Evolutionary conservation across 2,113 vertebrate genomes (phyloP).

Genomic region (Girardinichthys multiradiatus): DNA sequence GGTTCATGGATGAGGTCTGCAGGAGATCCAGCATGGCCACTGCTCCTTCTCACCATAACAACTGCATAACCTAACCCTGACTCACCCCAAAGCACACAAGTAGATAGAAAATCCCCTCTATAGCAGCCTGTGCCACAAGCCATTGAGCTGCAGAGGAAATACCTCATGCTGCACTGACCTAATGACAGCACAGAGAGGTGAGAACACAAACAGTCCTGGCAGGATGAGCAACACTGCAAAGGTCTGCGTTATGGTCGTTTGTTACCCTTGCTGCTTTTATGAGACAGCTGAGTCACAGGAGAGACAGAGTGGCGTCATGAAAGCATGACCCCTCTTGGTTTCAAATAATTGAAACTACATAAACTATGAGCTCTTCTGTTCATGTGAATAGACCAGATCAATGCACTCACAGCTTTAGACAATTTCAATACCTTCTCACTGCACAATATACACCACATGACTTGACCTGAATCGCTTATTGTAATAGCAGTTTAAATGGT

Average conservation of each 20-base stretch:
- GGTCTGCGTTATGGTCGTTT: neutral
- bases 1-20: slow-evolving; percentile 34
- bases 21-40: slow-evolving; percentile 9
- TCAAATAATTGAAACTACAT: neutral
- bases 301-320: neutral
- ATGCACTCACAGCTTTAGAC: neutral
- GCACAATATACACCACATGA: neutral
- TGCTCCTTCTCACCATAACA: slow-evolving; percentile 48
- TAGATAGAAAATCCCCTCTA: slow-evolving; percentile 43
- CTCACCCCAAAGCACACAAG: slow-evolving; percentile 45
- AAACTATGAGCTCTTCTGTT: neutral
- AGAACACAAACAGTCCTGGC: slow-evolving; percentile 24
- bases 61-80: slow-evolving; percentile 64
- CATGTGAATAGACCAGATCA: neutral
- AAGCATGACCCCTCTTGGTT: neutral
- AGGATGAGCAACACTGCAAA: slow-evolving; percentile 8
- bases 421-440: neutral
- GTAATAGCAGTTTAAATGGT: neutral
- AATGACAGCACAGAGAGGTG: slow-evolving; percentile 14
- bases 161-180: slow-evolving; percentile 32
- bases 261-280: neutral
- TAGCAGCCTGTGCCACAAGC: slow-evolving; percentile 19
- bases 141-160: slow-evolving; percentile 29
- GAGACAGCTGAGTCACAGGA: neutral
- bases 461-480: neutral